Base-by-base conservation (phyloP, 2,113 vertebrate species). In the Oncorhynchus masou region DNA sequence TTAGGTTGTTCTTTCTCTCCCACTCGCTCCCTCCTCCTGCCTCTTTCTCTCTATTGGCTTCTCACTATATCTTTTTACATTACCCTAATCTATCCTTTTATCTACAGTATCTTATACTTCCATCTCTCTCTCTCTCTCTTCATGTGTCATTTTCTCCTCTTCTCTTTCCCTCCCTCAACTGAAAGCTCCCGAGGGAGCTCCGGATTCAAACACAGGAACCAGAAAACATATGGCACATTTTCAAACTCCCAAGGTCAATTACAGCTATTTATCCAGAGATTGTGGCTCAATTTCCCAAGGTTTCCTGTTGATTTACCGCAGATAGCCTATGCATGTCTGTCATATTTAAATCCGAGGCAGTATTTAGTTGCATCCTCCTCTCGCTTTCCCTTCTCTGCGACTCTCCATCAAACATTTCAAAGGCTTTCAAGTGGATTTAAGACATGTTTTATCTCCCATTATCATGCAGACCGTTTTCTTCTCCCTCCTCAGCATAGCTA, bases 211-310 rank as follows among this genome's bases (percentile, higher is more conserved):
- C 91, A 91, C 92, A 90, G 92, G 87, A 93, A 92, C 91, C 92
- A 89, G 88, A 93, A 54, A 94, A 94, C 93, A 94, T 94, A 94
- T 94, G 94, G 94, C 90, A 90, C 88, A 92, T 93, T 93, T 92
- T 92, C 89, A 92, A 54, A 92, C 92, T 93, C 92, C 90, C 94
- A 94, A 94, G 93, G 94, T 94, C 94, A 94, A 93, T 94, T 94
- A 94, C 91, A 92, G 90, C 90, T 92, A 94, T 94, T 94, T 94
- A 93, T 92, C 90, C 90, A 81, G 89, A 93, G 91, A 93, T 91
- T 91, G 91, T 90, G 88, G 90, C 89, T 92, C 91, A 91, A 93
- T 93, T 93, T 92, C 91, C 90, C 91, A 91, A 91, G 91, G 90
- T 93, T 94, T 93, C 87, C 87, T 90, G 79, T 86, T 85, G 85